Evolutionary conservation across 2,113 vertebrate species (phyloP), one percentile per base, ranked within the genome.

Genomic region (Saccopteryx bilineata): DNA sequence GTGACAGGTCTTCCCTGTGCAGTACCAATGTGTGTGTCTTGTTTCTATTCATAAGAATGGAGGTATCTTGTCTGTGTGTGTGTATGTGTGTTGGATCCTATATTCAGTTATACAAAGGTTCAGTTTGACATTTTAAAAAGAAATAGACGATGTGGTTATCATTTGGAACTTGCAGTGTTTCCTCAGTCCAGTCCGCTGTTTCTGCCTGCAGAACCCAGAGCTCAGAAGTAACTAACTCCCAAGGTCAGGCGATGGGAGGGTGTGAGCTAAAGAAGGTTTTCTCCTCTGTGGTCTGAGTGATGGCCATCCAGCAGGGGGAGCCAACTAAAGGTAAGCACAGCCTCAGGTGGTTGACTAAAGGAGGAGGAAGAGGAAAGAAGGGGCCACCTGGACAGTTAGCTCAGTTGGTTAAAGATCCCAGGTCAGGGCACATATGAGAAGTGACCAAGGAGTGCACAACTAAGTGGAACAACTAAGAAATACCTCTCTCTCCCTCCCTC

Each of bases 281-380:
- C 28, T 18, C 60, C 4, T 19, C 4, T 2, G 7, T 12, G 74
- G 48, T 8, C 8, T 9, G 82, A 61, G 5, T 21, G 13, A 24
- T 5, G 7, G 48, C 66, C 39, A 56, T 5, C 15, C 2, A 4
- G 56, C n/a, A 33, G 46, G 33, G 12, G 71, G 63, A 54, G 50
- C 48, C 74, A 4, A 15, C 28, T 17, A 10, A 68, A 7, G 5
- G 14, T 0, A 24, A 74, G 39, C 28, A 61, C 15, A 17, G 75
- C 28, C 9, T 1, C 0, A 13, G 48, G 54, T 18, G 21, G 26
- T 6, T 50, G 12, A 50, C 12, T 39, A 1, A 28, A 50, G n/a
- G 28, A 50, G 9, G 26, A 33, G 26, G 1, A 28, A n/a, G 14
- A 23, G 58, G 18, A 39, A n/a, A 21, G 23, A 28, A n/a, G 14